Evolutionary conservation across 2,888 invertebrate genomes (phyloP).

Genomic region (Eubasilissa splendida): DNA sequence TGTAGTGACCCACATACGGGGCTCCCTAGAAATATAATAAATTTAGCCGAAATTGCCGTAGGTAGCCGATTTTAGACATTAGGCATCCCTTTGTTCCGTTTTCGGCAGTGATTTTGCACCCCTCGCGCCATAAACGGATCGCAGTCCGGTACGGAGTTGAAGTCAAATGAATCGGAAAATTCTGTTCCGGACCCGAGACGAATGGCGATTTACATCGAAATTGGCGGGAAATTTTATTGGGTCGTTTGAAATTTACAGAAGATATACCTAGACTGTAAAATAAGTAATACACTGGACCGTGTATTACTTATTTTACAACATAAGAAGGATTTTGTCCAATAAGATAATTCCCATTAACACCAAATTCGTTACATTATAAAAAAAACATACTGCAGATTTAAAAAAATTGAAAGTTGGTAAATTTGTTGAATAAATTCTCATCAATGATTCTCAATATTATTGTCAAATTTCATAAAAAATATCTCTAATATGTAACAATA

Average conservation of each 20-base stretch:
- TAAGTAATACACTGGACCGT: too few species aligned
- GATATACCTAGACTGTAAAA: too few species aligned
- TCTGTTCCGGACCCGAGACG: slow-evolving; percentile 46
- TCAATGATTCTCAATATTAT: too few species aligned
- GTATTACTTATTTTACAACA: background rate
- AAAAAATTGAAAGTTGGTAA: too few species aligned
- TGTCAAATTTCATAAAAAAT: too few species aligned
- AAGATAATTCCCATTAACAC: too few species aligned
- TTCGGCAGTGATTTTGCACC: slow-evolving; percentile 36
- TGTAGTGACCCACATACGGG: slow-evolving; percentile 30
- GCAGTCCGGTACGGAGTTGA: slow-evolving; percentile 25
- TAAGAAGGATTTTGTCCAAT: background rate
- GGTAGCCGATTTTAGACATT: slow-evolving; percentile 46
- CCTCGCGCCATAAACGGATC: slow-evolving; percentile 14
- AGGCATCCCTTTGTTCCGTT: slow-evolving; percentile 36
- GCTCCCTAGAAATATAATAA: slow-evolving; percentile 44
- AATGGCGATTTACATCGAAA: slow-evolving; percentile 50
- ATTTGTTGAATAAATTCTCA: too few species aligned
- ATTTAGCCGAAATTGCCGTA: slow-evolving; percentile 37
- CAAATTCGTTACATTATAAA: too few species aligned
- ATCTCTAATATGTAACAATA: too few species aligned
- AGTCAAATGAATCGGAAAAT: slow-evolving; percentile 57
- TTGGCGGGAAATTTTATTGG: slow-evolving; percentile 27
- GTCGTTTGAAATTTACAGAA: too few species aligned
- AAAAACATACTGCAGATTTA: background rate